A percentile compares a stretch with the other conserved stretches of the same genome.
Evolutionary conservation across 2,113 vertebrate genomes (phyloP).

Genomic region (Ellobius talpinus): DNA sequence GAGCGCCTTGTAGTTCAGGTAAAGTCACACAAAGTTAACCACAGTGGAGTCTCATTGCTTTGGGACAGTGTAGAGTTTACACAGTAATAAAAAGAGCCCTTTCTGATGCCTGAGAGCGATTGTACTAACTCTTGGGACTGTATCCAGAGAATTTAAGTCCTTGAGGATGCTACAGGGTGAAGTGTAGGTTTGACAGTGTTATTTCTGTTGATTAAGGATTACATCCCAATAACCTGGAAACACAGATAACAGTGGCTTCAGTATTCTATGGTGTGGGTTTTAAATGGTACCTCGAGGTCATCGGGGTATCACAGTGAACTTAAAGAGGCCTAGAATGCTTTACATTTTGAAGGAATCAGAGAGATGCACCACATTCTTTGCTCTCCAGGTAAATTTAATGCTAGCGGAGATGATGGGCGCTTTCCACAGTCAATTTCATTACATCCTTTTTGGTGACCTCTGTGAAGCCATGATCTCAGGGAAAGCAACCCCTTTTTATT

Average conservation of each 20-base stretch:
- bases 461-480: background rate
- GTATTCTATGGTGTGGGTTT: background rate
- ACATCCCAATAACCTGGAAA: background rate
- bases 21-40: background rate
- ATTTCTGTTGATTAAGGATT: background rate
- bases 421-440: background rate
- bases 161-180: background rate
- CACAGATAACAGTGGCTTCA: background rate
- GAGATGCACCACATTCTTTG: background rate
- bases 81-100: background rate
- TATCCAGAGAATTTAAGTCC: background rate
- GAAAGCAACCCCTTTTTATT: background rate
- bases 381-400: background rate
- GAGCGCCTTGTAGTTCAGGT: background rate
- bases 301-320: background rate
- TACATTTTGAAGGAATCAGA: background rate
- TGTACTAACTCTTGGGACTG: background rate
- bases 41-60: background rate
- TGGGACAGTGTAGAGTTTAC: background rate
- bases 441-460: background rate
- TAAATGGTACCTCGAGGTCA: background rate
- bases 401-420: background rate
- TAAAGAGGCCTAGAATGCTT: background rate
- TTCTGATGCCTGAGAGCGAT: background rate
- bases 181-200: background rate